Evolutionary conservation across 2,113 vertebrate species (phyloP), one percentile per base, ranked within the genome.

Genomic region (Erinaceus europaeus): DNA sequence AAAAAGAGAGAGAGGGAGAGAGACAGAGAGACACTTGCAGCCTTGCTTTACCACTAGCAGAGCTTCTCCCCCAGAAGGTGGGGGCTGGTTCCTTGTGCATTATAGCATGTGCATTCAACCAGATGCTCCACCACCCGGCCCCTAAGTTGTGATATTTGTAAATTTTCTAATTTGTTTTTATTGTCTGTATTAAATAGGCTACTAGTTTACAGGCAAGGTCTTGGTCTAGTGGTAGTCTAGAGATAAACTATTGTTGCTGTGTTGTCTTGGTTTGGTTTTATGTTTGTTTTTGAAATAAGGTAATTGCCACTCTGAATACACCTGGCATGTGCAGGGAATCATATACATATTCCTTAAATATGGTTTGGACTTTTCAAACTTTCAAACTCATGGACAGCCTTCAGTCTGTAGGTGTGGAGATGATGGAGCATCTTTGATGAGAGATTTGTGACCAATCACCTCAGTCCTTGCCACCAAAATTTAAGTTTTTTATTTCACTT

Each of bases 351-450:
- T 20, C 59, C 76, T 80, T 87, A 64, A 71, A 69, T 69, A 80
- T 80, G 48, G 21, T 57, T 80, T 72, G 50, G n/a, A 46, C 23
- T 85, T 71, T 34, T 11, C 78, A 57, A 52, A 17, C 64, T 93
- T 88, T 84, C 69, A 82, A 77, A 73, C 27, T 53, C 79, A 62
- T 44, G 69, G 80, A 90, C 52, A 79, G 77, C 46, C 38, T 83
- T 90, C 6, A 57, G 14, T 14, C 44, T 55, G 8, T 76, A n/a
- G 13, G n/a, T 73, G 15, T 94, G 52, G 65, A 82, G 53, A 40
- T 32, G 48, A n/a, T n/a, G n/a, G 17, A 72, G 13, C 7, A 25
- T 64, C 74, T 64, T 52, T 72, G 62, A 44, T n/a, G n/a, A n/a
- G n/a, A n/a, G n/a, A n/a, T n/a, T n/a, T n/a, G n/a, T n/a, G n/a